Evolutionary conservation across 2,113 vertebrate genomes (phyloP), one percentile per base, ranked within the genome.

Genomic region (Platysteira castanea): DNA sequence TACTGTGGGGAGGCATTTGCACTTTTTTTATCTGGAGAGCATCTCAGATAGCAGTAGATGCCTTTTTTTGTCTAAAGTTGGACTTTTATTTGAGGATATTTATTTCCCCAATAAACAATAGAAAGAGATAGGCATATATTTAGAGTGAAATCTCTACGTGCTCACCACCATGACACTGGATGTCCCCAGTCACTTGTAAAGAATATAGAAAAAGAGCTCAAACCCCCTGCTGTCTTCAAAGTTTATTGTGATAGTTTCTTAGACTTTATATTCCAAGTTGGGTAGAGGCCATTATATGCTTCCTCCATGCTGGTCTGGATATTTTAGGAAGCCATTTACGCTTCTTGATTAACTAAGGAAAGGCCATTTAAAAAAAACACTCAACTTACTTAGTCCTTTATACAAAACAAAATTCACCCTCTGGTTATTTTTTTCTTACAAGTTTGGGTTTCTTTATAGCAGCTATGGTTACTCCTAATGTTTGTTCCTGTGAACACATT

Each of bases 1-100:
- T 53, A 47, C 8, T 24, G 6, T 44, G 20, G 10, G 2, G 17
- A 5, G 2, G 1, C 5, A 79, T 75, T 56, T 83, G 2, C 2
- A 14, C 4, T 8, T 35, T 53, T 54, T 50, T 49, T 41, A 56
- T 12, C 14, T 65, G 27, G 8, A 81, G 7, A 37, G 11, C 9
- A 70, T 30, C 26, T 93, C 15, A 65, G 30, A 37, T 33, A 47
- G 9, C 11, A 44, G 4, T 68, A 71, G 47, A 7, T 16, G 27
- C 9, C 9, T 61, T 33, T n/a, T 9, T 53, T 81, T 49, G 15
- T 73, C 22, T 87, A 17, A 68, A 14, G 0, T 1, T 57, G 10
- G 18, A 11, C 7, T 7, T 81, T 53, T 56, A 37, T 60, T 60
- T 65, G 37, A 81, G 63, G 9, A n/a, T 13, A 11, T 42, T 53